These are phyloP conservation scores for Tachuris rubrigastra DNA, from an alignment of 2,113 vertebrate genomes.

Conservation along the genomic window DNA sequence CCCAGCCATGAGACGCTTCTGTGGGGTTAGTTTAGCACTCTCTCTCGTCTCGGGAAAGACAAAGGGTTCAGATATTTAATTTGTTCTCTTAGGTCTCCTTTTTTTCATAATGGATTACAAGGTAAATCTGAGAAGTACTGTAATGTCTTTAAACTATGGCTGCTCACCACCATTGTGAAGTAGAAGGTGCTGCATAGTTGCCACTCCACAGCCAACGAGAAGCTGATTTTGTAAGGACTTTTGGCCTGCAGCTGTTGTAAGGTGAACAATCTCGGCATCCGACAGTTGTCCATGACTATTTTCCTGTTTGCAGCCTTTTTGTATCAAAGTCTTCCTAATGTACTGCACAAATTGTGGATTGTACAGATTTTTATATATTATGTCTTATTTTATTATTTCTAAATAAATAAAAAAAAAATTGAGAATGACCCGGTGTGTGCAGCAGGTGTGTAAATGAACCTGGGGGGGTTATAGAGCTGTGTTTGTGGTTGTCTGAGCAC, in stretches of 20 bases:
- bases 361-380: slow-evolving; percentile 99
- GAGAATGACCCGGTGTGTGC: slow-evolving; percentile 17
- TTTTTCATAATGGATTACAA: slow-evolving; percentile 62
- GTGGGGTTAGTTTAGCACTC: not conserved
- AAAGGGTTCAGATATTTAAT: slow-evolving; percentile 50
- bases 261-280: slow-evolving; percentile 63
- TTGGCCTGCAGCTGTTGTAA: slow-evolving; percentile 66
- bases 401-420: slow-evolving; percentile 82
- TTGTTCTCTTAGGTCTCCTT: slow-evolving; percentile 38
- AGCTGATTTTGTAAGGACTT: slow-evolving; percentile 54
- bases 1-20: not conserved
- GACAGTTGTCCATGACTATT: slow-evolving; percentile 76
- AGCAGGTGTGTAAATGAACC: not conserved
- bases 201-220: slow-evolving; percentile 52
- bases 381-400: slow-evolving; percentile 98
- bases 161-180: slow-evolving; percentile 51
- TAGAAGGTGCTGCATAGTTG: slow-evolving; percentile 55
- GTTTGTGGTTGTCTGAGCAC: not conserved
- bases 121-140: slow-evolving; percentile 78
- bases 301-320: slow-evolving; percentile 86
- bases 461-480: not conserved
- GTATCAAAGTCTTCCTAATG: slow-evolving; percentile 93
- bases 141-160: slow-evolving; percentile 72
- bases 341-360: slow-evolving; percentile 96
- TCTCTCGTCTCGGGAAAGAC: slow-evolving; percentile 49